Base-by-base conservation (phyloP, 2,113 vertebrate genomes). In the Steatornis caripensis region DNA sequence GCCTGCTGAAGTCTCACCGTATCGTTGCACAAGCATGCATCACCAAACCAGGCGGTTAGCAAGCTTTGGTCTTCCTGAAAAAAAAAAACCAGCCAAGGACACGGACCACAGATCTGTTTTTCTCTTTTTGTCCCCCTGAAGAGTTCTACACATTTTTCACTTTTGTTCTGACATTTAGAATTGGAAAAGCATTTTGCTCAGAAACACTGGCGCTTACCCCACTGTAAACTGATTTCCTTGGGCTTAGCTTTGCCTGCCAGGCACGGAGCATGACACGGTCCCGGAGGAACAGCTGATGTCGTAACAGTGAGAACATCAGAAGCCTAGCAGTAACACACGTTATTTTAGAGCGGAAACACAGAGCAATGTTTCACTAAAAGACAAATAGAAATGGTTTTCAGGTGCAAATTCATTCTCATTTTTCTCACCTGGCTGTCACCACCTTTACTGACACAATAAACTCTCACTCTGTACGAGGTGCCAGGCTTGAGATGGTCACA, bases 361-460 rank as follows among this genome's bases (percentile, higher is more conserved):
- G 4, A 43, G 11, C 20, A 36, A 7, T 37, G 27, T 10, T 34
- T 27, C 62, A 68, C 54, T 13, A 39, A 5, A 64, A 20, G 34
- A n/a, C 1, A 7, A 9, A 22, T 1, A 68, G 36, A 66, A 89
- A 16, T 5, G 77, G 17, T 36, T 60, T 87, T 75, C 41, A 72
- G 24, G 48, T 26, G 32, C 51, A 30, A 45, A 16, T 23, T 34
- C 12, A 6, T 55, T 54, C 82, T 36, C 8, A 2, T 77, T 65
- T 43, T 34, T 23, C 57, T 97, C 92, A 98, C 98, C 98, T 97
- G 98, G 96, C 98, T 98, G 70, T 98, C 97, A 8, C 98, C 98
- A 39, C 98, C 97, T 65, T 68, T 84, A 24, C 97, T 98, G 92
- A 90, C 78, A 57, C 98, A 99, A 75, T 95, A 97, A 37, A 98